Conservation (phyloP, 2,888 invertebrate genomes). For the Polymixis lichenea region DNA sequence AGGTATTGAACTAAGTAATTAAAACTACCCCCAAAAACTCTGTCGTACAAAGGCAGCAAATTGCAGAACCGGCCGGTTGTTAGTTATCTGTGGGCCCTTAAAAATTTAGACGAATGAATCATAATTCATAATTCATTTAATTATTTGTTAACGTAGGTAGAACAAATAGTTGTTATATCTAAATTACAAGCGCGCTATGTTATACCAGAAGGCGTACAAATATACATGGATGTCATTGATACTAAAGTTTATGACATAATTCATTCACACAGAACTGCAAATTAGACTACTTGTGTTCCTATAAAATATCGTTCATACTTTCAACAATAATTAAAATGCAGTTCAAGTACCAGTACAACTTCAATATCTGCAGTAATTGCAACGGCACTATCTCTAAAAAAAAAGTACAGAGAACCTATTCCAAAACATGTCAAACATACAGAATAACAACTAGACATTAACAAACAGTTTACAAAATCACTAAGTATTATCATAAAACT, state of each 20-base stretch:
- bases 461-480: background rate
- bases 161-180: too few relatives aligned
- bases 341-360: background rate
- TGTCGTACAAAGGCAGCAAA: background rate
- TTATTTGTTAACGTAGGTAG: too few relatives aligned
- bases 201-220: too few relatives aligned
- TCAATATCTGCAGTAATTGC: background rate
- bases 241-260: too few relatives aligned
- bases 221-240: too few relatives aligned
- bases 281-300: background rate
- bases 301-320: background rate
- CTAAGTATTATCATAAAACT: slow-evolving; percentile 25
- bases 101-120: too few relatives aligned
- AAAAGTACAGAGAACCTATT: background rate
- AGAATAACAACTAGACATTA: background rate
- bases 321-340: background rate
- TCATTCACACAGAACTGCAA: too few relatives aligned
- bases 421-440: background rate
- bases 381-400: background rate
- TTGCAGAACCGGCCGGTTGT: background rate
- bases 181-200: too few relatives aligned
- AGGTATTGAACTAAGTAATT: background rate
- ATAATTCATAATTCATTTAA: too few relatives aligned
- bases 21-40: background rate
- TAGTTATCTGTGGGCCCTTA: background rate